Base-by-base conservation (phyloP, 2,888 invertebrate species). In the Ceraclea dissimilis region DNA sequence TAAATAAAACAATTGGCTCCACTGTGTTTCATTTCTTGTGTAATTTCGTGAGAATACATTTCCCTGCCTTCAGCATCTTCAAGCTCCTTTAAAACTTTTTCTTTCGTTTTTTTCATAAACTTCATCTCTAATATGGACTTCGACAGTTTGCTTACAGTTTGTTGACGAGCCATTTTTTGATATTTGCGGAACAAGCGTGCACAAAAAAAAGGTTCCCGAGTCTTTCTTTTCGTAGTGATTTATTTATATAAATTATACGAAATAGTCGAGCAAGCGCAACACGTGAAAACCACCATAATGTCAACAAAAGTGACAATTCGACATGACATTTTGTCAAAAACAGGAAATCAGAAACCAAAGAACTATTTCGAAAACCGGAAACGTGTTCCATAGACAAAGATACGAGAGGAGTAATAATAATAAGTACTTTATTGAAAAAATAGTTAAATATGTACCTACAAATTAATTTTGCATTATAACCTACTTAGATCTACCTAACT, bases 91-190 rank as follows among this genome's bases (percentile, higher is more conserved):
- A 76, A 74, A 1, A 79, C 77, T 65, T 80, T 79, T 43, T 83
- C 84, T 70, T 82, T 86, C 2, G 84, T 82, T 65, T 81, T 83
- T 66, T 81, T 83, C 86, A 86, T 86, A 66, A 88, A 88, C 69
- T 90, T 90, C 90, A 91, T 90, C 61, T 89, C 88, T 63, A 91
- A 70, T 57, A 90, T 82, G 2, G 84, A 81, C 69, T 87, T 88
- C 0, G 90, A 90, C 47, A 90, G 72, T 63, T 79, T 81, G 54
- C 78, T 78, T 19, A 52, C 52, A n/a, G 56, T 56, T 18, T 51
- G 53, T 51, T 59, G 53, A 6, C 59, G 49, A 16, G 59, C 59
- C 59, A 59, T 59, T 56, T 56, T 59, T 39, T 26, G 26, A 10
- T 26, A 26, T 26, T 26, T n/a, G n/a, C n/a, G 11, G 11, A 31